Percentiles rank a stretch among this genome's conserved stretches.
Conservation (phyloP, 2,797 vertebrate species). For the Onychomys arenicola region DNA sequence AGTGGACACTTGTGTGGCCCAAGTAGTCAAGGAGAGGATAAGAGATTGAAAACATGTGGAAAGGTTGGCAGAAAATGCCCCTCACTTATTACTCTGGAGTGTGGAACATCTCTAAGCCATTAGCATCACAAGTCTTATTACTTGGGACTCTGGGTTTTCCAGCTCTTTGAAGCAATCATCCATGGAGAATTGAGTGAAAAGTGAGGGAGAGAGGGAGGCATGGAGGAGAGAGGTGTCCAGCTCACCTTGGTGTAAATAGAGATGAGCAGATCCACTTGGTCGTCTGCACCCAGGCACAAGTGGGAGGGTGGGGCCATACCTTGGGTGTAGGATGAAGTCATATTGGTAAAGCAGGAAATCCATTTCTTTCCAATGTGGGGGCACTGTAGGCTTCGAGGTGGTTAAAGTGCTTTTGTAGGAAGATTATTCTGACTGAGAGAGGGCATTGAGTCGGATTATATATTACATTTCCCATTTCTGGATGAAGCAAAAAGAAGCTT, state of each 20-base stretch:
- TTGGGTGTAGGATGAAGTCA: not conserved
- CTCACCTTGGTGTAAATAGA: not conserved
- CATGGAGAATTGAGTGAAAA: not conserved
- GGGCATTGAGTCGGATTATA: not conserved
- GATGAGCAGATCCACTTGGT: not conserved
- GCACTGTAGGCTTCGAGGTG: not conserved
- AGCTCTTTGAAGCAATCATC: not conserved
- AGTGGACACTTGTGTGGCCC: not conserved
- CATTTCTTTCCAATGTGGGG: not conserved
- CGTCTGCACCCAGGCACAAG: not conserved
- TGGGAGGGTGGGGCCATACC: not conserved
- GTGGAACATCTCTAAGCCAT: not conserved
- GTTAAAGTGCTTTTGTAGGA: not conserved
- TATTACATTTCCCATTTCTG: not conserved
- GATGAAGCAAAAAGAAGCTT: not conserved
- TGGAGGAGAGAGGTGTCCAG: not conserved
- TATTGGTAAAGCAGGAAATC: not conserved
- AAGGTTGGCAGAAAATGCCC: not conserved
- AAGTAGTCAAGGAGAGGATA: not conserved
- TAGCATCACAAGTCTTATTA: not conserved
- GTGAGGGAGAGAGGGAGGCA: not conserved
- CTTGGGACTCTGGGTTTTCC: not conserved
- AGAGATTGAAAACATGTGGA: not conserved
- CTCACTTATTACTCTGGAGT: not conserved
- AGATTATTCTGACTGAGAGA: conserved; percentile 17